Percentiles rank a stretch among this genome's conserved stretches.
Conservation (phyloP, 2,888 invertebrate species). For the Dynastes tityus region DNA sequence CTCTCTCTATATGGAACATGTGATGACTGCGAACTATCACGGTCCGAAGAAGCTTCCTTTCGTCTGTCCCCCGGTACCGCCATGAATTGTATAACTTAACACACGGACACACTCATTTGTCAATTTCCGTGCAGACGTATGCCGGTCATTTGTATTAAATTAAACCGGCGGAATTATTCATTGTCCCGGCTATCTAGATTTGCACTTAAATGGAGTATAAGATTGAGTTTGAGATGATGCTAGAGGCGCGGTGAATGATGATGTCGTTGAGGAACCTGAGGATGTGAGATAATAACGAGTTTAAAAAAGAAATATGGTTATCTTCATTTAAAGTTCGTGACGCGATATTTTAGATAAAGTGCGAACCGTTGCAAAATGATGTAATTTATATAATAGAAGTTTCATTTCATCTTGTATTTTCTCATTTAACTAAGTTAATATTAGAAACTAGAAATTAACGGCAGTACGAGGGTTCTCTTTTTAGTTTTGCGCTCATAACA, state of each 20-base stretch:
- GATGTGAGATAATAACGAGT: slow-evolving; percentile 3
- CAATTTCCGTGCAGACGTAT: slow-evolving; percentile 39
- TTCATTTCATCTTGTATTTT: too few relatives aligned
- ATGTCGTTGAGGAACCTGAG: slow-evolving; percentile 6
- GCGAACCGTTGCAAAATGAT: too few relatives aligned
- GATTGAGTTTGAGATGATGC: slow-evolving; percentile 3
- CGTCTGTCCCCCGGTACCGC: slow-evolving; percentile 15
- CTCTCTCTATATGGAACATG: slow-evolving; percentile 7
- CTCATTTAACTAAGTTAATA: too few relatives aligned
- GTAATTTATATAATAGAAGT: too few relatives aligned
- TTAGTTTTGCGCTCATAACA: too few relatives aligned
- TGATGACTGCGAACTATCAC: slow-evolving; percentile 42
- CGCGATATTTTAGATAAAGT: too few relatives aligned
- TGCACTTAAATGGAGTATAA: slow-evolving; percentile 13
- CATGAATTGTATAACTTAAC: background rate
- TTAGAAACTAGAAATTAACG: too few relatives aligned
- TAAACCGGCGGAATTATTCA: slow-evolving; percentile 30
- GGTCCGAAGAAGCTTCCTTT: slow-evolving; percentile 25
- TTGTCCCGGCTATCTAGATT: slow-evolving; percentile 25
- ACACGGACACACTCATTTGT: slow-evolving; percentile 43
- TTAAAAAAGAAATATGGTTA: background rate
- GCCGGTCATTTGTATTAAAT: slow-evolving; percentile 48
- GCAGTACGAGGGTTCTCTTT: too few relatives aligned
- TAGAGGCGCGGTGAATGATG: slow-evolving; percentile 2
- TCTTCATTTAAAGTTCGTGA: too few relatives aligned